Evolutionary conservation across 1,140 invertebrate species (phyloP).

Genomic region (Drosophila yakuba): DNA sequence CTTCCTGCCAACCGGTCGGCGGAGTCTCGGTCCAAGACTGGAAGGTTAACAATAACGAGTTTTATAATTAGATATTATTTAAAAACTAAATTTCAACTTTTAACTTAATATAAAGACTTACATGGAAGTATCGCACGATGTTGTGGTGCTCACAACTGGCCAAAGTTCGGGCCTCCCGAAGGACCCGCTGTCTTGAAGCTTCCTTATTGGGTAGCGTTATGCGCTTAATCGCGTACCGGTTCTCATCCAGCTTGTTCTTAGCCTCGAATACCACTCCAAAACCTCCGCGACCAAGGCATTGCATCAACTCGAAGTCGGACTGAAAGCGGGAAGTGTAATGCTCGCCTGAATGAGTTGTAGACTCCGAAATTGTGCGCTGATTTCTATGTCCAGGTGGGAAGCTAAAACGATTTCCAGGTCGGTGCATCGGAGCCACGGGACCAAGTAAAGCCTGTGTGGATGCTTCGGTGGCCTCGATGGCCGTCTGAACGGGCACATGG

Average conservation of each 20-base stretch:
- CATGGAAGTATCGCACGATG: slow-evolving; percentile 95
- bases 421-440: slow-evolving; percentile 54
- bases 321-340: slow-evolving; percentile 88
- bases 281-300: slow-evolving; percentile 95
- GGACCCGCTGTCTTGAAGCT: slow-evolving; percentile 92
- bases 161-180: slow-evolving; percentile 96
- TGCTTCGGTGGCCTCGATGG: slow-evolving; percentile 79
- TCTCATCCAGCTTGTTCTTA: slow-evolving; percentile 97
- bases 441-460: slow-evolving; percentile 71
- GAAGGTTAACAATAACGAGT: slow-evolving; percentile 90
- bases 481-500: slow-evolving; percentile 82
- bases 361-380: slow-evolving; percentile 76
- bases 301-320: slow-evolving; percentile 93
- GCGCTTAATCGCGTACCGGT: slow-evolving; percentile 97
- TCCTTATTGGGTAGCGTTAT: slow-evolving; percentile 94
- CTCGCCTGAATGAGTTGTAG: slow-evolving; percentile 74
- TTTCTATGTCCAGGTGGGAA: slow-evolving; percentile 10
- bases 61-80: neutral
- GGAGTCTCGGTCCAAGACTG: slow-evolving; percentile 97
- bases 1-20: slow-evolving; percentile 93
- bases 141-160: slow-evolving; percentile 97
- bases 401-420: slow-evolving; percentile 43
- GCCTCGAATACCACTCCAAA: slow-evolving; percentile 99
- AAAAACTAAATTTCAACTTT: too few species aligned
- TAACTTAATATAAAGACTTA: slow-evolving; percentile 27